phyloP scores from a whole-genome alignment of 2,797 vertebrate species.

The Garrulus glandarius region DNA sequence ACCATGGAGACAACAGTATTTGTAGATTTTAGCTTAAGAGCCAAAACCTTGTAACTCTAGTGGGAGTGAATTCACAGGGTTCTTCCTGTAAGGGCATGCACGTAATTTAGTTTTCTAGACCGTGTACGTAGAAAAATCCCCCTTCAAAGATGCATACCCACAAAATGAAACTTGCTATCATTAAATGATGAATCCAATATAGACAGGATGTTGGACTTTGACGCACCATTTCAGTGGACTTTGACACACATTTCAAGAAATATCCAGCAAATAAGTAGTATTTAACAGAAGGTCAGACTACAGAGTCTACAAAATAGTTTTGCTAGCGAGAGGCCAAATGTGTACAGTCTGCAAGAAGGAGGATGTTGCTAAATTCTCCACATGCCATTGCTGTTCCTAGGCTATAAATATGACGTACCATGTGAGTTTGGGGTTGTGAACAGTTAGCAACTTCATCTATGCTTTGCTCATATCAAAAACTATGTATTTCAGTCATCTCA shows the following conservation, averaged over 20 bases:
- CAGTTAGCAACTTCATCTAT: not conserved
- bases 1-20: fast-evolving
- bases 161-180: not conserved
- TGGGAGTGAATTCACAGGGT: fast-evolving
- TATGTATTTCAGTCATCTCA: not conserved
- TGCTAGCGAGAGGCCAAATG: not conserved
- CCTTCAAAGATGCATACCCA: not conserved
- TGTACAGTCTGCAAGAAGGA: constrained; percentile 20
- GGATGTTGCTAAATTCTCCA: constrained; percentile 80
- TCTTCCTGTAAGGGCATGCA: not conserved
- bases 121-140: fast-evolving
- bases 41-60: not conserved
- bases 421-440: not conserved
- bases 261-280: not conserved
- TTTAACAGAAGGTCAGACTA: not conserved
- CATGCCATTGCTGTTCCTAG: constrained; percentile 73
- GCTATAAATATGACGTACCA: constrained; percentile 39
- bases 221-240: not conserved
- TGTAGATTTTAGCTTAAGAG: not conserved
- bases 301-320: not conserved
- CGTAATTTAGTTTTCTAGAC: not conserved
- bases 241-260: not conserved
- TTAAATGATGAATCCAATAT: not conserved
- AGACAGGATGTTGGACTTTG: not conserved
- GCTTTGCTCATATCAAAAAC: not conserved